Base-by-base conservation (phyloP, 2,797 vertebrate species). In the Tokudaia tokunoshimensis region DNA sequence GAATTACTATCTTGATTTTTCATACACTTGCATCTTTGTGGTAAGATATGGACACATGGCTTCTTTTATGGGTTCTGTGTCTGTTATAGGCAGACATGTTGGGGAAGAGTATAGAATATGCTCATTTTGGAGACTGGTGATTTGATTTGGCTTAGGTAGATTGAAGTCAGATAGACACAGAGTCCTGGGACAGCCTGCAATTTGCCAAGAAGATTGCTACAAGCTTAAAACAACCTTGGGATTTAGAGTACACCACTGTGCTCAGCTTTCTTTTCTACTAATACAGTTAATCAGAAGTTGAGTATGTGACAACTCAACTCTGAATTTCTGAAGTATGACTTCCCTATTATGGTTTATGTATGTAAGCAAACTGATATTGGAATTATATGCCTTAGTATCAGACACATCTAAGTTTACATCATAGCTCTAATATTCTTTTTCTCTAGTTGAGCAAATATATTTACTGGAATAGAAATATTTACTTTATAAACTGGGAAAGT, bases 271-370 rank as follows among this genome's bases (percentile, higher is more conserved):
- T 37, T 81, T 57, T 37, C 52, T 81, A n/a, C 11, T n/a, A 57
- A 24, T 81, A 24, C n/a, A 34, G 1, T 57, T 81, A 81, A 57
- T 57, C 31, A 81, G 79, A 81, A 57, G 5, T 6, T 24, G 19
- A 57, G 3, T 37, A 37, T 55, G 5, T 37, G 8, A 6, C 2
- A 81, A 57, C 5, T 37, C 13, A 22, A 37, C 20, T 81, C 1
- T 37, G 19, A n/a, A 24, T 57, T 20, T 24, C 13, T 89, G 74
- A 93, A 67, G 19, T 44, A 29, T 87, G 50, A 92, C 12, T 80
- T 37, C 70, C 88, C 84, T 31, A 74, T 75, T 93, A 92, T 72
- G 63, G 70, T 89, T 93, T 89, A 82, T 89, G 61, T 61, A 9
- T 79, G 10, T 22, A 67, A 12, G 15, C 26, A 96, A 92, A 87